Conservation (phyloP, 2,113 vertebrate species). For the Onychorhynchus coronatus region DNA sequence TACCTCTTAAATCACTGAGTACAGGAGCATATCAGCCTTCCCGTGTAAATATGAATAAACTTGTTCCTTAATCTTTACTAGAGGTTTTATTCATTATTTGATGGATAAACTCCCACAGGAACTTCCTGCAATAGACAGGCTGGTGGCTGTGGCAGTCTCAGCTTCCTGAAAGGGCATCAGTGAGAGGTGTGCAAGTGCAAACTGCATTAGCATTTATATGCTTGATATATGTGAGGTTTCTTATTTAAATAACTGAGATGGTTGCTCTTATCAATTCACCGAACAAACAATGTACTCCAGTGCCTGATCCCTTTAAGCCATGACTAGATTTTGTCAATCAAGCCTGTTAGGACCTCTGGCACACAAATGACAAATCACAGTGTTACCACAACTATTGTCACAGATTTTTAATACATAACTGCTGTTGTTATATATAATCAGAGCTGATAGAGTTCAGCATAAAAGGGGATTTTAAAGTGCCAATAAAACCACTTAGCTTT, state of each 20-base stretch:
- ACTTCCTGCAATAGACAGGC: background rate
- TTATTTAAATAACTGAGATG: background rate
- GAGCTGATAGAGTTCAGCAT: slow-evolving; percentile 52
- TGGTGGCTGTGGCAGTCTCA: background rate
- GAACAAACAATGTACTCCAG: background rate
- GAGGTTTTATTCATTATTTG: background rate
- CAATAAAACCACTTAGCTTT: slow-evolving; percentile 69
- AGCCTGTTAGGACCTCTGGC: background rate
- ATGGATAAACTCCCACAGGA: background rate
- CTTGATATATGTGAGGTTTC: background rate
- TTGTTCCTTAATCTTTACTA: background rate
- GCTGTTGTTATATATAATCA: slow-evolving; percentile 39
- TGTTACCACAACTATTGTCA: slow-evolving; percentile 24
- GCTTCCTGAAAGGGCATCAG: background rate
- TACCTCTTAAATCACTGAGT: background rate
- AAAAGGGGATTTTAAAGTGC: slow-evolving; percentile 62
- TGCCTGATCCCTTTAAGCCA: background rate
- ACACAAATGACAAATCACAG: slow-evolving; percentile 5
- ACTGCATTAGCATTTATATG: background rate
- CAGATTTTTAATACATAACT: slow-evolving; percentile 65
- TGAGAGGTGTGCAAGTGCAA: background rate
- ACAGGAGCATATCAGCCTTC: background rate
- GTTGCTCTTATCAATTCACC: background rate
- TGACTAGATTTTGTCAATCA: background rate
- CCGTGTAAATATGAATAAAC: background rate